These are phyloP conservation scores for Dendronephthya gigantea DNA, from an alignment of 64 coral and sea anemone species.

Conservation along the genomic window DNA sequence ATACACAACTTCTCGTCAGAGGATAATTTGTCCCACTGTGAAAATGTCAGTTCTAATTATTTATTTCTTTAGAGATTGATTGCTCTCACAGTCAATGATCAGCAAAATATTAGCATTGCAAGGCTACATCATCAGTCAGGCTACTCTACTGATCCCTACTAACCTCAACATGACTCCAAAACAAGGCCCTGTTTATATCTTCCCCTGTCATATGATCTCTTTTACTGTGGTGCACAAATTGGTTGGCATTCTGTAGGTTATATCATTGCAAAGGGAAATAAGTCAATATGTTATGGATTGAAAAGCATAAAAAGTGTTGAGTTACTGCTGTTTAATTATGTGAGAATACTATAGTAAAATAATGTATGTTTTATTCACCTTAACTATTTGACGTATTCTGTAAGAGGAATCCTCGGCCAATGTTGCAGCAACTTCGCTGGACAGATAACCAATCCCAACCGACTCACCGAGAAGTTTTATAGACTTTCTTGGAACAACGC, in stretches of 20 bases:
- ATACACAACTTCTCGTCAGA: no score
- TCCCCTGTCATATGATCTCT: not conserved
- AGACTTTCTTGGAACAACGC: not conserved
- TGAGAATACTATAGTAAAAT: no score
- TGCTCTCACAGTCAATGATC: no score
- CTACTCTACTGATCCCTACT: not conserved
- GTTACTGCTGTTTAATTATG: no score
- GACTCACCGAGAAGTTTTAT: not conserved
- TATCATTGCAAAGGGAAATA: not conserved
- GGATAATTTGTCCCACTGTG: no score
- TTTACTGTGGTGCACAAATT: not conserved
- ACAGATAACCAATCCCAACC: not conserved
- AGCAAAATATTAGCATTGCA: no score
- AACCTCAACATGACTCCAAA: conserved; percentile 14
- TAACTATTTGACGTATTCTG: not conserved
- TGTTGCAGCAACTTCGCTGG: not conserved
- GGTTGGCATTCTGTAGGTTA: not conserved
- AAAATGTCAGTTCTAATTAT: no score
- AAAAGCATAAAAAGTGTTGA: no score
- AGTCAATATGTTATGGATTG: no score
- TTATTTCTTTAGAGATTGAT: no score
- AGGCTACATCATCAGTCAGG: not conserved
- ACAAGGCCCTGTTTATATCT: not conserved
- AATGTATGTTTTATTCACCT: not conserved
- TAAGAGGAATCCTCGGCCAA: not conserved